Percentiles rank a stretch among this genome's conserved stretches.
phyloP scores from a whole-genome alignment of 2,888 invertebrate species.

The Tipula lateralis region DNA sequence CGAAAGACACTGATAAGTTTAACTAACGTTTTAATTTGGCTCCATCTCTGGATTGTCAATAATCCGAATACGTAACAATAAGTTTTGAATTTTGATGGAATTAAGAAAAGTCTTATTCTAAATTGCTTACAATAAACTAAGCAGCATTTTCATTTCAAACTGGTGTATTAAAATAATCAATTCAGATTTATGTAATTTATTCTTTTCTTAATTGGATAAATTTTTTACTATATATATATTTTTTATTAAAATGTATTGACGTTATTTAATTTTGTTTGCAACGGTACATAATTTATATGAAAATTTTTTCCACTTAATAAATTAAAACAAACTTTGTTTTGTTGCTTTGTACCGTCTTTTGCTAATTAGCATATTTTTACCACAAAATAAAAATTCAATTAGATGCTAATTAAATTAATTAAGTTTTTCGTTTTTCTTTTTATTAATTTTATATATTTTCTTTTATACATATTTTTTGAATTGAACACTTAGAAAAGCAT shows the following conservation, averaged over 20 bases:
- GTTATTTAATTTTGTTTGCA: background rate
- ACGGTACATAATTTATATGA: background rate
- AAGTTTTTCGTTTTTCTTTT: background rate
- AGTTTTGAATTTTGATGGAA: too few species aligned
- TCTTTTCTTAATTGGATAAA: background rate
- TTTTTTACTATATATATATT: background rate
- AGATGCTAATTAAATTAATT: background rate
- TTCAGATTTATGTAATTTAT: background rate
- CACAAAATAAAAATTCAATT: slow-evolving; percentile 24
- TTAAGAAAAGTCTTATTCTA: too few species aligned
- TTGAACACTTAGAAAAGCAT: background rate
- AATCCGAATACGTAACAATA: too few species aligned
- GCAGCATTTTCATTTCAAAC: background rate
- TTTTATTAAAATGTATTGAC: background rate
- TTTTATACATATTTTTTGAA: background rate
- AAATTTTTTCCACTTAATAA: slow-evolving; percentile 1
- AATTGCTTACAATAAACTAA: too few species aligned
- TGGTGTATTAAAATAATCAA: background rate
- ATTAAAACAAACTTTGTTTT: background rate
- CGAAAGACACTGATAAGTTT: too few species aligned
- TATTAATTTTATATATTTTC: background rate
- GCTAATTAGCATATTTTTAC: slow-evolving; percentile 8
- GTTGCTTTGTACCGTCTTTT: background rate
- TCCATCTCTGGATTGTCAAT: too few species aligned
- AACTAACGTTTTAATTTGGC: too few species aligned